phyloP scores from a whole-genome alignment of 2,113 vertebrate genomes.

The Nematolebias whitei region DNA sequence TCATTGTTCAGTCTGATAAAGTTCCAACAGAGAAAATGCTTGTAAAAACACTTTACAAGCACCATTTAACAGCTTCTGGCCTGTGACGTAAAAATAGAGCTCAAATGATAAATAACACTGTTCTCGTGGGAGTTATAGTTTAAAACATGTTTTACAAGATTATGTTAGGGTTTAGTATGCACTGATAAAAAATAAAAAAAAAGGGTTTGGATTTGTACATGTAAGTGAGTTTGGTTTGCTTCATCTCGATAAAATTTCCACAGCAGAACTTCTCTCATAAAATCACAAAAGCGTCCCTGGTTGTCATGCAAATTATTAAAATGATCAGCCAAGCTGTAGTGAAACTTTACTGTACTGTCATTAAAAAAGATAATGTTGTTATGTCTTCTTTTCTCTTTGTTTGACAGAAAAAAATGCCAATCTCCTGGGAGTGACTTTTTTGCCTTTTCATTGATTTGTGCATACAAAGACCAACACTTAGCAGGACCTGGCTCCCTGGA shows the following conservation, averaged over 20 bases:
- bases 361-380: not conserved
- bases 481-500: conserved; percentile 3
- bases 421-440: conserved; percentile 20
- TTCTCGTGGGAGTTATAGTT: conserved; percentile 4
- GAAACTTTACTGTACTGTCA: not conserved
- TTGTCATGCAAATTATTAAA: conserved; percentile 18
- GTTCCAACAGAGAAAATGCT: conserved; percentile 43
- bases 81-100: conserved; percentile 23
- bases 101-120: conserved; percentile 27
- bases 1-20: conserved; percentile 45
- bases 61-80: conserved; percentile 28
- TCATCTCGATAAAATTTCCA: no score
- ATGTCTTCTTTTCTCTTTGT: not conserved
- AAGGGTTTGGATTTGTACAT: no score
- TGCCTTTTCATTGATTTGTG: conserved; percentile 36
- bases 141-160: conserved; percentile 8
- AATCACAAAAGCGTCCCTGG: not conserved
- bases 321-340: conserved; percentile 1
- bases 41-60: conserved; percentile 54
- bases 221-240: no score
- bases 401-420: conserved; percentile 2
- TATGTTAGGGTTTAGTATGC: not conserved
- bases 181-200: not conserved
- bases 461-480: conserved; percentile 15
- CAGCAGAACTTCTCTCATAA: not conserved